A percentile compares a stretch with the other conserved stretches of the same genome.
phyloP scores from a whole-genome alignment of 2,113 vertebrate species.

The Nothocercus julius region DNA sequence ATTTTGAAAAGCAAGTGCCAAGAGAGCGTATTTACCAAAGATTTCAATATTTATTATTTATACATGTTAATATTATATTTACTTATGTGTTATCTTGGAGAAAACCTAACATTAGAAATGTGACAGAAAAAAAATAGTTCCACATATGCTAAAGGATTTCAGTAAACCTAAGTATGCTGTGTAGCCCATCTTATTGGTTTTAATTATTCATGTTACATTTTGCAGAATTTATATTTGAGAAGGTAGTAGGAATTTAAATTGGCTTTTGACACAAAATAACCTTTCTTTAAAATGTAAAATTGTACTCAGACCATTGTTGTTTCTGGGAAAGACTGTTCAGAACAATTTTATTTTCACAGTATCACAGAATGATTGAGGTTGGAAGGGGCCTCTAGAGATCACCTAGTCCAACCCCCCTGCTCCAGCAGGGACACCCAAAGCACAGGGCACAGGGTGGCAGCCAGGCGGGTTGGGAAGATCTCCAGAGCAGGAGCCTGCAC shows the following conservation, averaged over 20 bases:
- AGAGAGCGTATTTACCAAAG: not conserved
- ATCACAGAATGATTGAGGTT: too few relatives aligned
- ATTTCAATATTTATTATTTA: not conserved
- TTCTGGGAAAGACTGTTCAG: not conserved
- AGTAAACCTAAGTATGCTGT: not conserved
- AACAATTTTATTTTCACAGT: not conserved
- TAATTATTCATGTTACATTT: slow-evolving; percentile 10
- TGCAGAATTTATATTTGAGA: not conserved
- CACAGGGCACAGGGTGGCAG: too few relatives aligned
- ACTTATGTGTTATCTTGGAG: not conserved
- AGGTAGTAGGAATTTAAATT: not conserved
- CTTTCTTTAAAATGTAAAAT: not conserved
- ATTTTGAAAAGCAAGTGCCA: not conserved
- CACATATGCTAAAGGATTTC: not conserved
- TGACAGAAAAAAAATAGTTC: not conserved
- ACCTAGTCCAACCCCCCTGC: too few relatives aligned
- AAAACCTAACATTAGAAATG: not conserved
- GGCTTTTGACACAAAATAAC: slow-evolving; percentile 1
- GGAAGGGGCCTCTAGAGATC: too few relatives aligned
- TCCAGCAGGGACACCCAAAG: too few relatives aligned
- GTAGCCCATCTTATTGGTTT: not conserved
- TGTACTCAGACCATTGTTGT: not conserved
- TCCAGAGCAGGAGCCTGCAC: too few relatives aligned
- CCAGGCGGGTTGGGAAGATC: too few relatives aligned
- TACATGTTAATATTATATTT: not conserved